These are phyloP conservation scores for Arbacia lixula DNA, from an alignment of 53 echinoderm and acorn worm genomes.

Conservation along the genomic window DNA sequence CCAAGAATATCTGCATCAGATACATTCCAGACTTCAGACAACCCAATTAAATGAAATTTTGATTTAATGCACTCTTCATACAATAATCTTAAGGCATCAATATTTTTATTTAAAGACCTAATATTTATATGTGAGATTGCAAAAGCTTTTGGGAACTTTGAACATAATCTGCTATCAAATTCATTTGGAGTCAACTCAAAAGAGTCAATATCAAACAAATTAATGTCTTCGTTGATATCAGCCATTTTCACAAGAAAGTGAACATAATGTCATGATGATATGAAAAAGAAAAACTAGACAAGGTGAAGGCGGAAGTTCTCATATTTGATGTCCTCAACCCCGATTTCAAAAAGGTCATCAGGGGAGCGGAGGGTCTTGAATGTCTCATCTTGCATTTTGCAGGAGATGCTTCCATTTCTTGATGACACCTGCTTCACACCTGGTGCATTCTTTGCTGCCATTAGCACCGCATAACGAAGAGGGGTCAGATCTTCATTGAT, in stretches of 20 bases:
- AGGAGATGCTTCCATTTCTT: conserved; percentile 27
- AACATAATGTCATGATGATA: no score
- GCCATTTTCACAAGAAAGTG: neutral
- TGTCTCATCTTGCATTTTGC: conserved; percentile 16
- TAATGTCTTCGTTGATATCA: neutral
- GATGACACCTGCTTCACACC: conserved; percentile 32
- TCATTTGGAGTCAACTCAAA: conserved; percentile 12
- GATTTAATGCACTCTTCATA: neutral
- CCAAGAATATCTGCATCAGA: conserved; percentile 30
- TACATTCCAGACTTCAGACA: conserved; percentile 17
- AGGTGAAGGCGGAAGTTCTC: conserved; percentile 3
- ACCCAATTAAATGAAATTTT: conserved; percentile 12
- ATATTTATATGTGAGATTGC: conserved; percentile 27
- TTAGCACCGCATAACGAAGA: conserved; percentile 21
- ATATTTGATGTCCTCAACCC: conserved; percentile 17
- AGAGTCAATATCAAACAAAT: conserved; percentile 11
- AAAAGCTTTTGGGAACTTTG: conserved; percentile 13
- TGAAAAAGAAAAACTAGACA: no score
- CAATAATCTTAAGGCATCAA: conserved; percentile 2
- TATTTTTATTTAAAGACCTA: conserved; percentile 29
- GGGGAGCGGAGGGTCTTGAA: conserved; percentile 28
- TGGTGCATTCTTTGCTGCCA: conserved; percentile 42
- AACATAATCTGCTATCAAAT: conserved; percentile 22
- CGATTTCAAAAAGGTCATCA: conserved; percentile 42
- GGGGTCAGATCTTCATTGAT: conserved; percentile 29